phyloP scores from a whole-genome alignment of 2,888 invertebrate species.

The Venustoraphidia nigricollis region DNA sequence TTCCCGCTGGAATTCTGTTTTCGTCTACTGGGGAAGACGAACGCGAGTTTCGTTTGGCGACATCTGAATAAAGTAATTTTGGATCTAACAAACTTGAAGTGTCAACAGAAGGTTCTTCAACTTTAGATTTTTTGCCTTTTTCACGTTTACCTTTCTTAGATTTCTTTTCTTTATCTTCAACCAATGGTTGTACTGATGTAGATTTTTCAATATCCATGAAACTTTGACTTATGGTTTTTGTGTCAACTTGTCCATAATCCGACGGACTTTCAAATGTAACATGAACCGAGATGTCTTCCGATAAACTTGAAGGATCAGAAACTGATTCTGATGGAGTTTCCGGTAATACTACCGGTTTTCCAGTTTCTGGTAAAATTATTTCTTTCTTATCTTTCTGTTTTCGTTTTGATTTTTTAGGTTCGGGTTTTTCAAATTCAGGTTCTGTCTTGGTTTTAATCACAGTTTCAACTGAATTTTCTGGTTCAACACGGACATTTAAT shows the following conservation, averaged over 20 bases:
- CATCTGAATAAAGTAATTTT: constrained; percentile 22
- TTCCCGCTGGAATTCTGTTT: not conserved
- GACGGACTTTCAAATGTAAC: constrained; percentile 8
- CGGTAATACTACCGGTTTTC: constrained; percentile 1
- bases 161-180: constrained; percentile 12
- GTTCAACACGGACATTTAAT: constrained; percentile 4
- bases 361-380: not conserved
- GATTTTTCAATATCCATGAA: constrained; percentile 16
- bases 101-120: not conserved
- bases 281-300: constrained; percentile 20
- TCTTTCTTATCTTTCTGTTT: constrained; percentile 3
- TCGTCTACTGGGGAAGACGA: constrained; percentile 17
- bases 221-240: constrained; percentile 13
- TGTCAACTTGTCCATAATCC: constrained; percentile 11
- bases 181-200: constrained; percentile 10
- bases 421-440: not conserved
- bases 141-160: constrained; percentile 4
- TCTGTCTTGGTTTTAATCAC: not conserved
- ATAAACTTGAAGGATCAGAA: constrained; percentile 7
- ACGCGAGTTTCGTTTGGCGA: constrained; percentile 19
- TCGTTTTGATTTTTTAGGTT: constrained; percentile 1
- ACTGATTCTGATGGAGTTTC: constrained; percentile 6
- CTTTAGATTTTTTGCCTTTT: constrained; percentile 7
- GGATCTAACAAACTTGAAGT: constrained; percentile 13
- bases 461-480: not conserved